These are phyloP conservation scores for Platynereis dumerilii DNA, from an alignment of 2,888 invertebrate species.

Conservation along the genomic window DNA sequence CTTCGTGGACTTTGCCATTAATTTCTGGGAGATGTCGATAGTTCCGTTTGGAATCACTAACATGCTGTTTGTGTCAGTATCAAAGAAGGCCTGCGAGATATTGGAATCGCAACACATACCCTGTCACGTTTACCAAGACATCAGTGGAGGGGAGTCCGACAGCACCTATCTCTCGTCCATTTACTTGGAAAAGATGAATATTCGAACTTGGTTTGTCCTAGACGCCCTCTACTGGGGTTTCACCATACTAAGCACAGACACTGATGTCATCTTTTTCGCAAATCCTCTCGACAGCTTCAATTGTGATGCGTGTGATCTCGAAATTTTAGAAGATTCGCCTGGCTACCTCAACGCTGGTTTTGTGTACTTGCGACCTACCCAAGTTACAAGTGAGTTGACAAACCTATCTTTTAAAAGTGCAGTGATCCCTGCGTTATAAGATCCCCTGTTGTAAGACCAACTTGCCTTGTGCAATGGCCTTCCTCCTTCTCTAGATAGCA, in stretches of 20 bases:
- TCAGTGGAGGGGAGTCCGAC: no score
- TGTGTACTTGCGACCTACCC: not conserved
- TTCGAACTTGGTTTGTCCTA: constrained; percentile 35
- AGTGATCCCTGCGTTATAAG: not conserved
- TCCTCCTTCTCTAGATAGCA: no score
- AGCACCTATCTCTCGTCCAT: constrained; percentile 29
- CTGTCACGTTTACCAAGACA: not conserved
- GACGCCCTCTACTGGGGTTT: constrained; percentile 28
- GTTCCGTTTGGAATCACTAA: constrained; percentile 24
- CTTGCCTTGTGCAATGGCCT: no score
- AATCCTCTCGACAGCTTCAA: constrained; percentile 33
- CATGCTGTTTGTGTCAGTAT: constrained; percentile 29
- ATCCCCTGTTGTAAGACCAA: no score
- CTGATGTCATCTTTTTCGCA: constrained; percentile 36
- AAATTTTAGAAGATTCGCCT: constrained; percentile 31
- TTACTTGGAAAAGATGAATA: constrained; percentile 33
- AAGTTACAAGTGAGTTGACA: not conserved
- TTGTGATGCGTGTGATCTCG: constrained; percentile 35
- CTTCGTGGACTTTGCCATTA: constrained; percentile 28
- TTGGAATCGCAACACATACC: not conserved
- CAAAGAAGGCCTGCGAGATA: not conserved
- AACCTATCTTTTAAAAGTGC: not conserved
- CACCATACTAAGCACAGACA: constrained; percentile 31
- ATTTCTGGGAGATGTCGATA: constrained; percentile 27
- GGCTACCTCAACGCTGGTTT: constrained; percentile 2